phyloP scores from a whole-genome alignment of 2,888 invertebrate genomes.

The Macaria notata region DNA sequence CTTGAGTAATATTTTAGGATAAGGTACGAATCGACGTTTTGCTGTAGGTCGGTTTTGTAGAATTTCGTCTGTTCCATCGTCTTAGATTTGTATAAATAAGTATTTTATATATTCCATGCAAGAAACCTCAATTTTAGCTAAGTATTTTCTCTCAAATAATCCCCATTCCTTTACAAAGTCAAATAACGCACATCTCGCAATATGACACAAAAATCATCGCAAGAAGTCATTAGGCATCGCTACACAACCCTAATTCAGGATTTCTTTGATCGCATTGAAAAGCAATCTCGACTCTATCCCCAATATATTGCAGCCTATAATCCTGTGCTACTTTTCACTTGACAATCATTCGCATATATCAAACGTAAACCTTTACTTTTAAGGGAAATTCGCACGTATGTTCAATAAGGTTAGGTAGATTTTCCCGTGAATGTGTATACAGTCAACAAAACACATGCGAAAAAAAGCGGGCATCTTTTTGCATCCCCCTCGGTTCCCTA shows the following conservation, averaged over 20 bases:
- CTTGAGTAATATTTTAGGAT: no score
- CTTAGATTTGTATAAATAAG: no score
- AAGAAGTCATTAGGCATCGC: conserved; percentile 78
- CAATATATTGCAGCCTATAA: conserved; percentile 33
- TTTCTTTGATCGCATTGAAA: conserved; percentile 35
- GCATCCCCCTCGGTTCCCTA: conserved; percentile 67
- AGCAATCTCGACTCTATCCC: conserved; percentile 33
- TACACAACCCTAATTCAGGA: conserved; percentile 65
- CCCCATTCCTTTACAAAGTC: conserved; percentile 44
- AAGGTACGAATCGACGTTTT: no score
- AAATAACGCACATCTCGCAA: conserved; percentile 66
- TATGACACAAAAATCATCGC: conserved; percentile 74
- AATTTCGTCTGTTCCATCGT: no score
- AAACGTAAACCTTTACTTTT: conserved; percentile 27
- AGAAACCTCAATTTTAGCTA: no score
- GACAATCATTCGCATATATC: conserved; percentile 75
- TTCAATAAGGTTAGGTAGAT: conserved; percentile 31
- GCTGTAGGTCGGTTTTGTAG: no score
- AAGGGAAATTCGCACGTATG: not conserved
- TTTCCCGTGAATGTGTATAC: conserved; percentile 35
- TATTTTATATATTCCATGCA: no score
- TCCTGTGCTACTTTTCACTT: conserved; percentile 33
- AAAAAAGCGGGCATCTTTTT: conserved; percentile 78
- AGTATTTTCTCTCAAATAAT: no score
- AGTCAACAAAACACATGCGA: conserved; percentile 74